Base-by-base conservation (phyloP, 1,140 invertebrate species). In the Lithobius niger region DNA sequence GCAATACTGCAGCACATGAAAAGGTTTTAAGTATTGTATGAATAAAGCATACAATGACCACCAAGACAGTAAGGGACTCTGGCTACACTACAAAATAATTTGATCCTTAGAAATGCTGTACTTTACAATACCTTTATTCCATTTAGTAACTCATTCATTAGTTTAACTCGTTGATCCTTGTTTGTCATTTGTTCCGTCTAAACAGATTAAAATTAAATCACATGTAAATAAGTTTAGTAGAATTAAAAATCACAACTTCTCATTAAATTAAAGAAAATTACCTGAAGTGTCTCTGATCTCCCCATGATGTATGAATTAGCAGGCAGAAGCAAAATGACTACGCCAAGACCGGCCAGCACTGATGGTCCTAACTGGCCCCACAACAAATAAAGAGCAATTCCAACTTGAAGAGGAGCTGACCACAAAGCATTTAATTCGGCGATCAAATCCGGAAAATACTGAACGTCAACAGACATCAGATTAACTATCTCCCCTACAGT, bases 351-450 rank as follows among this genome's bases (percentile, higher is more conserved):
- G 31, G 92, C 85, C 2, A 97, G 70, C 4, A 94, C 89, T 0
- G 91, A 86, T 0, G 84, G 80, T 1, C 93, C 76, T 36, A 81
- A 70, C 56, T 82, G 82, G 27, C 80, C 77, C 88, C 90, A 97
- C 2, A 97, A 71, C 72, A 97, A 93, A 65, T 86, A 93, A 15
- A 96, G 68, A 0, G 89, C 84, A 10, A 97, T 66, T 10, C 71
- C 74, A 61, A 97, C 96, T 75, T 96, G 91, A 6, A 97, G 71
- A 0, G 93, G 94, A 1, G 89, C 91, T 0, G 92, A 96, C 94
- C 94, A 98, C 60, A 97, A 79, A 82, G 93, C 92, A 69, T 96
- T 95, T 54, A 97, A 73, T 66, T 94, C 96, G 0, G 84, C 81
- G 1, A 83, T 86, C 26, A 93, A 71, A 66, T 94, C 89, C 77